Evolutionary conservation across 2,888 invertebrate species (phyloP), one percentile per base, ranked within the genome.

Genomic region (Amblyjoppa proteus): DNA sequence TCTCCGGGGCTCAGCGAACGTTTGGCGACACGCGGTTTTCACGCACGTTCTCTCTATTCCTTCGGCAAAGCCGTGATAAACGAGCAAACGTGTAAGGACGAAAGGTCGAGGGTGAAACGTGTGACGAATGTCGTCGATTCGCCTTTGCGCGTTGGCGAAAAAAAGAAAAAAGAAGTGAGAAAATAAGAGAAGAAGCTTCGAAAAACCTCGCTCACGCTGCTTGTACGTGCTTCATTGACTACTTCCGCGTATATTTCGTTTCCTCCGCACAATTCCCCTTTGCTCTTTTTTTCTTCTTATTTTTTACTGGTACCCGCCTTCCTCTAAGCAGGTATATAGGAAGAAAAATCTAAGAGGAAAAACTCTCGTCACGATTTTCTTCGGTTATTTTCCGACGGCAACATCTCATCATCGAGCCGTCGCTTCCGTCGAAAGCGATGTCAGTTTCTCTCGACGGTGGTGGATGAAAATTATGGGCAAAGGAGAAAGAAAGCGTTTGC

Each of bases 31-130:
- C 25, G 34, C 64, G 13, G 53, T 31, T 38, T 31, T 68, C 61
- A 84, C 76, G 84, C 84, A 77, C 81, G 74, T 70, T 70, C 70
- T 75, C 51, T 61, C 68, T 16, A 66, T 61, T 66, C 70, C 28
- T 49, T 28, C 28, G 58, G 38, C 49, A 70, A 74, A 66, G 28
- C 64, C 78, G 25, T 51, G 73, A 70, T 70, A 78, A 82, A 41
- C 64, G 69, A 61, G 51, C 31, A 73, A 61, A 74, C 84, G 76
- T 77, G 81, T 34, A 28, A 49, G 80, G 71, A 76, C 51, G 58
- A 79, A 80, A 83, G 83, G 79, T 85, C 85, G 81, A 76, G 73
- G 61, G 71, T 73, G 80, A 83, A 83, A 71, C 45, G 64, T 58
- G 66, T 70, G 71, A 83, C 78, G 79, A 80, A 83, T 80, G 76